Base-by-base conservation (phyloP, 1,140 invertebrate species). In the Conopomorpha cramerella region DNA sequence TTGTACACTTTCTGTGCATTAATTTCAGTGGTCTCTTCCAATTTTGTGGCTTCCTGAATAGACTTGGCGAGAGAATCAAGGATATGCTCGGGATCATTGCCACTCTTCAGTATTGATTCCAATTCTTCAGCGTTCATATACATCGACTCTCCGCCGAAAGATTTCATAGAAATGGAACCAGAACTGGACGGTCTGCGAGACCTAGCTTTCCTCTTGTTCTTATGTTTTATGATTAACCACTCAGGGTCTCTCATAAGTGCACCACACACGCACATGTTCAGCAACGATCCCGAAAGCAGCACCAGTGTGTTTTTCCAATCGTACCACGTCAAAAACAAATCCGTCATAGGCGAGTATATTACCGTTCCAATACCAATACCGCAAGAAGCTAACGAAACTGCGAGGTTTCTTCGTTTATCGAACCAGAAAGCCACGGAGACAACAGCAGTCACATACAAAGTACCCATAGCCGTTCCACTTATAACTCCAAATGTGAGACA, bases 401-500 rank as follows among this genome's bases (percentile, higher is more conserved):
- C 95, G 29, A 98, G 76, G 10, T 90, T 93, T 19, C 94, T 81
- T 55, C 86, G 87, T 46, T 91, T 91, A 46, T 98, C 95, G 52
- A 98, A 98, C 84, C 96, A 98, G 62, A 92, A 95, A 2, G 94
- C 93, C 29, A 98, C 94, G n/a, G 86, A 85, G 0, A 97, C 94
- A 4, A 93, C 90, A 1, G 89, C 89, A 1, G 93, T 92, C 1
- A 95, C 91, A 56, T 92, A 92, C 35, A 90, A 87, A 23, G 94
- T 78, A 2, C 91, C 89, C 66, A 95, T 80, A 0, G 91, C 92
- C 17, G 93, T 72, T 1, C 92, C 92, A 11, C 91, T 86, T n/a
- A 94, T 78, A 2, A 93, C 79, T 1, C 92, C 91, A 58, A 93
- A 92, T 0, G 91, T 93, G 26, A 95, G 47, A 66, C 88, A 92